Base-by-base conservation (phyloP, 2,797 vertebrate genomes). In the Sparus aurata region DNA sequence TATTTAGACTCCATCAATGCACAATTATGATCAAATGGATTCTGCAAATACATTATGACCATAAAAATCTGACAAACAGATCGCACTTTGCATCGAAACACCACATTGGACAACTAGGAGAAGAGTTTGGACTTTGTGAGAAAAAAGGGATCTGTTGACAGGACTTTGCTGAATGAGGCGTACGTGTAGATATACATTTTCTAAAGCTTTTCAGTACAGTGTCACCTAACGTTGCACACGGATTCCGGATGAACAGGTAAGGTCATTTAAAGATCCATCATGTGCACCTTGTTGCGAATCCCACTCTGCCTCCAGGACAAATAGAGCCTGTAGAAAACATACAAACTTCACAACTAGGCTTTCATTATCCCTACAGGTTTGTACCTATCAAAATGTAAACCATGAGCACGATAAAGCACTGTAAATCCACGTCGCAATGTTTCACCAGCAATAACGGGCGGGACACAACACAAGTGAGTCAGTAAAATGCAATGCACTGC, bases 291-390 rank as follows among this genome's bases (percentile, higher is more conserved):
- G 27, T 25, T 20, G 27, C n/a, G 59, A 78, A 77, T 57, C 13
- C 60, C 9, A 61, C 53, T 61, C n/a, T 34, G 60, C 27, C 43
- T 3, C 17, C 16, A 16, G 63, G 49, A 77, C 27, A 45, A 57
- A 58, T 41, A 43, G 0, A 23, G n/a, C 63, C 52, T 49, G 30
- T 41, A 12, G 52, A 45, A 67, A 62, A 67, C 41, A 76, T 69
- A 77, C 43, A 38, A 34, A 60, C 53, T 58, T 52, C 70, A 73
- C 46, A 58, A 43, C 13, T n/a, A 45, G 12, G 34, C 25, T 50
- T 34, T 5, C 6, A 11, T 64, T 77, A 75, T 68, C 45, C 10
- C 43, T 22, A 71, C 69, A 74, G 57, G 25, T 71, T 27, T 58
- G 25, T 27, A 23, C 9, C 23, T 46, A 49, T 47, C 22, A 61